A percentile compares a stretch with the other conserved stretches of the same genome.
These are phyloP conservation scores for Peromyscus attwateri DNA, from an alignment of 2,797 vertebrate genomes.

Conservation along the genomic window DNA sequence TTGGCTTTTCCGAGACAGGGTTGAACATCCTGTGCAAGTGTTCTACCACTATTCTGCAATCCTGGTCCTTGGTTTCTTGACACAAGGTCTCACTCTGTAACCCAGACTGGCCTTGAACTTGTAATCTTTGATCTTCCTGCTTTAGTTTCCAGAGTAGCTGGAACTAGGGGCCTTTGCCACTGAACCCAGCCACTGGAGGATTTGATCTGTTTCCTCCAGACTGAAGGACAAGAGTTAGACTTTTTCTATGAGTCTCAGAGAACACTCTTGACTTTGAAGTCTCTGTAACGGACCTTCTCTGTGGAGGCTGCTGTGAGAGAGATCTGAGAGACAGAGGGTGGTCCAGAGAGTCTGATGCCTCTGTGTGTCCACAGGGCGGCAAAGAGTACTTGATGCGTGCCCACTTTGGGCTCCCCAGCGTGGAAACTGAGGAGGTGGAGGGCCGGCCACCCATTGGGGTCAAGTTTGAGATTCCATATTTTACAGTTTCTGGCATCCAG, in stretches of 20 bases:
- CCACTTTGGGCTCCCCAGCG: conserved; percentile 96
- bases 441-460: conserved; percentile 95
- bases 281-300: not conserved
- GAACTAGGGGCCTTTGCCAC: not conserved
- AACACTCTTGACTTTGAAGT: not conserved
- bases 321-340: not conserved
- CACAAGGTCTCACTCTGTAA: not conserved
- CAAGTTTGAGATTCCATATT: conserved; percentile 98
- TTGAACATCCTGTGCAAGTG: not conserved
- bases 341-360: not conserved
- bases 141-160: not conserved
- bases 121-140: not conserved
- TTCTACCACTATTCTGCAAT: too few species aligned
- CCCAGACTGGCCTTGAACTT: not conserved
- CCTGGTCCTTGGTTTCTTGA: not conserved
- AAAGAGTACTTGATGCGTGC: conserved; percentile 97
- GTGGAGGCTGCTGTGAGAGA: not conserved
- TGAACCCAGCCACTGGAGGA: not conserved
- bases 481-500: conserved; percentile 98
- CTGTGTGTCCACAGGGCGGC: conserved; percentile 89
- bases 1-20: not conserved
- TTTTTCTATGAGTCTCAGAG: not conserved
- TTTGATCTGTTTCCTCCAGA: not conserved
- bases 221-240: not conserved
- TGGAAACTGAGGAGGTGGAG: conserved; percentile 94